Evolutionary conservation across 1,140 invertebrate species (phyloP), one percentile per base, ranked within the genome.

Genomic region (Aleiodes sp.): DNA sequence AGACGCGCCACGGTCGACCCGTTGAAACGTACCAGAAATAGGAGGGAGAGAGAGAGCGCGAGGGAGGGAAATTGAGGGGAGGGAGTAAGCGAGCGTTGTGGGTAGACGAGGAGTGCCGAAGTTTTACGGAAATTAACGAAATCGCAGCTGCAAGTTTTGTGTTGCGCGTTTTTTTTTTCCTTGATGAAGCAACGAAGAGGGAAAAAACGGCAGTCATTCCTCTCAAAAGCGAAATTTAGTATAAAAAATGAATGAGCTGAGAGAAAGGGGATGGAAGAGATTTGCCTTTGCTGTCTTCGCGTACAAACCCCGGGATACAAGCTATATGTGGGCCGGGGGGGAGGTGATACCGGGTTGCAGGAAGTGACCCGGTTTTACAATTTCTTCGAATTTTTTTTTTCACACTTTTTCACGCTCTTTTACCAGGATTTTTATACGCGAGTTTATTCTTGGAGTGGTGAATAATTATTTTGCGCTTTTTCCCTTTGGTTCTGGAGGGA

Each of bases 1-100:
- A 19, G 60, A 62, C 60, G 29, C 60, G 60, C 33, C 29, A 19
- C 60, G 60, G 60, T 12, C 60, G 33, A 39, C n/a, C 26, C 46
- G 60, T 14, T 33, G 60, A 39, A 35, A 21, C 19, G 2, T 4
- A 14, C 4, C 3, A 4, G 26, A 57, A 4, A 9, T 2, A 26
- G 52, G 6, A 24, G 63, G 28, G 43, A 21, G 14, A 14, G 43
- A 10, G 16, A 21, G 43, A 21, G 16, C n/a, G n/a, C n/a, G 43
- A 3, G 16, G 43, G 43, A 4, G 43, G 43, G 3, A 3, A 46
- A 4, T 16, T 16, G 43, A 21, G 43, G n/a, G 39, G 39, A 2
- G 16, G 16, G 14, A 46, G 43, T 8, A 46, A 21, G 21, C 16
- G 43, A 21, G 43, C 7, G 43, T 46, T 14, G 19, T 6, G 43